phyloP scores from a whole-genome alignment of 2,113 vertebrate species.

The Propithecus coquereli region DNA sequence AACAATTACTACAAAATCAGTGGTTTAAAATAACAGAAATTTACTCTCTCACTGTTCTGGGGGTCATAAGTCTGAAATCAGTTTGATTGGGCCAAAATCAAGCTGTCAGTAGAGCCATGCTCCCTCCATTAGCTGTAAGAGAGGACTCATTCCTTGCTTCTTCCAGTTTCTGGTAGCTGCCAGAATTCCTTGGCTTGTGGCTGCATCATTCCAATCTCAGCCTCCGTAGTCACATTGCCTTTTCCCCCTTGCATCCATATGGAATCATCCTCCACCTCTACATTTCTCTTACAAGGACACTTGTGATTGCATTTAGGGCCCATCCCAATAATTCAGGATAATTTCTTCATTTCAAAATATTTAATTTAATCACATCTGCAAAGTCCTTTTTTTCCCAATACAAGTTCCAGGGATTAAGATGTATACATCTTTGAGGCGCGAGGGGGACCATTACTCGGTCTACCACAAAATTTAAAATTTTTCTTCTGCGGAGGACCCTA shows the following conservation, averaged over 20 bases:
- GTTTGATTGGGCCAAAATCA: not conserved
- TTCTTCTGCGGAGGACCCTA: not conserved
- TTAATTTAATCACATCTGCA: not conserved
- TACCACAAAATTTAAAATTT: not conserved
- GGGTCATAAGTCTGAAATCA: not conserved
- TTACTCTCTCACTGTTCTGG: not conserved
- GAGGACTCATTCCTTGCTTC: not conserved
- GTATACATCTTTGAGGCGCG: not conserved
- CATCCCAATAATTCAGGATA: not conserved
- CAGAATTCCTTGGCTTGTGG: no score
- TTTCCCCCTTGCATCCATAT: not conserved
- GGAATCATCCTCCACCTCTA: not conserved
- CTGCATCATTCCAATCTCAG: not conserved
- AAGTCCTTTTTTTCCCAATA: not conserved
- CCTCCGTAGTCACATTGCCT: not conserved
- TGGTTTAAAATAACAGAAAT: not conserved
- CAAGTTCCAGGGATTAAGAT: not conserved
- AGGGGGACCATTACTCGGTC: not conserved
- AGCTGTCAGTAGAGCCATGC: not conserved
- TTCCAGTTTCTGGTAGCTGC: not conserved
- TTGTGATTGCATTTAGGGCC: not conserved
- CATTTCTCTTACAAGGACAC: not conserved
- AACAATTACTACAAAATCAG: not conserved
- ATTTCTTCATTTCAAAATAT: not conserved
- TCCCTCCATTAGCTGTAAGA: not conserved